Conservation (phyloP, 92 coral and sea anemone genomes). For the Siderastrea radians region DNA sequence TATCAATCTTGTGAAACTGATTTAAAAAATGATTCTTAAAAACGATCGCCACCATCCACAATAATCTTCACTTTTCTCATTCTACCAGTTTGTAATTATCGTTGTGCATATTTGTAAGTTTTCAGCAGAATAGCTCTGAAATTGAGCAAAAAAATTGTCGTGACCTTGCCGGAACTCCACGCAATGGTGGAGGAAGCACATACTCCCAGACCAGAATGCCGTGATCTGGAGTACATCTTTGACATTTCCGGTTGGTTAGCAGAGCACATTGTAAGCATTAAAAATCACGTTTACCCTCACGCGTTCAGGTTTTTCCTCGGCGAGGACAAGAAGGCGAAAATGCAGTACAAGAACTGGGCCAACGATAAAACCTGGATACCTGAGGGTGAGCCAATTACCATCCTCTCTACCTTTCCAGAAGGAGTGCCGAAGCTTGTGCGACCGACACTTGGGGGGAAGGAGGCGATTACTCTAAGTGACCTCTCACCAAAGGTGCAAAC, state of each 20-base stretch:
- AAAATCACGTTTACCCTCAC: conserved; percentile 56
- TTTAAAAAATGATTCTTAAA: too few species aligned
- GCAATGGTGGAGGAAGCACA: conserved; percentile 3
- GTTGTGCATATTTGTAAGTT: neutral
- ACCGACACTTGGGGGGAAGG: too few species aligned
- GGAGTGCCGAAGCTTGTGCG: conserved; percentile 22
- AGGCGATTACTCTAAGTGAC: too few species aligned
- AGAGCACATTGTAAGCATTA: conserved; percentile 15
- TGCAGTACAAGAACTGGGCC: conserved; percentile 70
- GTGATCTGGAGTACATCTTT: conserved; percentile 7
- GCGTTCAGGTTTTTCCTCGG: conserved; percentile 36
- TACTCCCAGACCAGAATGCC: conserved; percentile 41
- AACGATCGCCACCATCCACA: too few species aligned
- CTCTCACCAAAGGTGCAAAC: too few species aligned
- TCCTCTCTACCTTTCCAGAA: conserved; percentile 4
- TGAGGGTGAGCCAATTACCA: neutral
- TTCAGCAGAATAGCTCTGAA: conserved; percentile 29
- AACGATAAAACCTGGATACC: conserved; percentile 43
- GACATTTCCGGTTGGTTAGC: conserved; percentile 49
- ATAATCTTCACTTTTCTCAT: too few species aligned
- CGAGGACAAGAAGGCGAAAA: conserved; percentile 14
- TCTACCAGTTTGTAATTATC: too few species aligned
- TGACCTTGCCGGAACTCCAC: conserved; percentile 33
- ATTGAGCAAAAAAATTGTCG: neutral
- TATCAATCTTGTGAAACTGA: too few species aligned